Percentiles rank a stretch among this genome's conserved stretches.
These are phyloP conservation scores for Cygnus atratus DNA, from an alignment of 2,113 vertebrate genomes.

Conservation along the genomic window DNA sequence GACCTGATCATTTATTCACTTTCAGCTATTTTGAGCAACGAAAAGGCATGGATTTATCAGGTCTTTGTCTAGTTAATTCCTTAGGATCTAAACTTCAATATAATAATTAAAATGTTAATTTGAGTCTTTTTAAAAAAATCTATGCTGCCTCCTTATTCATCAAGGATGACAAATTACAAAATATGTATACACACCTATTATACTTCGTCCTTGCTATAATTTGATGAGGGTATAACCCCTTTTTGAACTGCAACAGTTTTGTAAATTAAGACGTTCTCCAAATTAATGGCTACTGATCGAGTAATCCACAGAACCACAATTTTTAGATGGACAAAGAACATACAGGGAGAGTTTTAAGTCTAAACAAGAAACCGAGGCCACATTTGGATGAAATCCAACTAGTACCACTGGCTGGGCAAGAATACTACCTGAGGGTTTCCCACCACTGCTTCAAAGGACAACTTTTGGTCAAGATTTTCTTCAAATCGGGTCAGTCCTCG, in stretches of 20 bases:
- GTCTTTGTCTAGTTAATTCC: background rate
- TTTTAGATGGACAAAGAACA: background rate
- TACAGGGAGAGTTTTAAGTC: rapidly evolving
- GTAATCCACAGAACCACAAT: background rate
- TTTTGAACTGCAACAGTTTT: background rate
- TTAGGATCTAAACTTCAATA: background rate
- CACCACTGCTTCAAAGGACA: background rate
- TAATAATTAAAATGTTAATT: background rate
- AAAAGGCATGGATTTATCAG: background rate
- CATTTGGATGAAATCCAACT: background rate
- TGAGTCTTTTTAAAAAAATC: background rate
- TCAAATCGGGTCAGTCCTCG: background rate
- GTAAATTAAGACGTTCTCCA: background rate
- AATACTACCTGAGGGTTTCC: background rate
- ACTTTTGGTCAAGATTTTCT: background rate
- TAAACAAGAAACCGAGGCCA: background rate
- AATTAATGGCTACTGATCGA: background rate
- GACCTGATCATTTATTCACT: background rate
- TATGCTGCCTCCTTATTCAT: background rate
- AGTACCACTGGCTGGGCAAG: background rate
- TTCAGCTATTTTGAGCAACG: background rate
- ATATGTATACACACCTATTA: background rate
- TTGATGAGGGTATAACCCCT: background rate
- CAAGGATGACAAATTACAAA: background rate
- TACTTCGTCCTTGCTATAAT: background rate